Base-by-base conservation (phyloP, 2,113 vertebrate genomes). In the Cynocephalus volans region DNA sequence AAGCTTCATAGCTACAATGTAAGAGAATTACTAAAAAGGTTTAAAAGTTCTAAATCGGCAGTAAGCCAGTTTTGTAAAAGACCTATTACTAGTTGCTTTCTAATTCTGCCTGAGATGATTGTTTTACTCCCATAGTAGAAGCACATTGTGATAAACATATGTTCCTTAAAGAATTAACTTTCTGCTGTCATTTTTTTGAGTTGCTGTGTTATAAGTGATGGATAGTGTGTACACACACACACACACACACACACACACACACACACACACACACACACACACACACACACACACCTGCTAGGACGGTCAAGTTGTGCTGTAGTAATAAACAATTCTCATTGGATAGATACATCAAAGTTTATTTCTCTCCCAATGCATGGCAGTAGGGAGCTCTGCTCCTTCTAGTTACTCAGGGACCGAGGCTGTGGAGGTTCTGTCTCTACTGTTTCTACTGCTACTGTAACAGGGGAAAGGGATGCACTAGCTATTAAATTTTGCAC, bases 41-140 rank as follows among this genome's bases (percentile, higher is more conserved):
- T 94, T 95, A 82, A 72, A 79, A 91, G 58, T 85, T 87, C 80
- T 92, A 84, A 93, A 62, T 8, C 80, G 89, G 56, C 79, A 92
- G 45, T 41, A 91, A 95, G 77, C 50, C 36, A 69, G 50, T 88
- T 24, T 50, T 64, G 31, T 23, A 67, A 82, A 83, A 80, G 65
- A 75, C 33, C 45, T 60, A 75, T 76, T 50, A 24, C 8, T 69
- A 54, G 79, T 93, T 21, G 33, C 80, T n/a, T 82, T 95, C 26
- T 73, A 60, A 72, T 69, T 94, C 52, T 94, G 54, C 4, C 31
- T 79, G 60, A 91, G 83, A 69, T 82, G 11, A 21, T 94, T 73
- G 36, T 88, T 95, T 94, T 77, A 31, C 6, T 72, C 45, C 65
- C 15, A 11, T 54, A 84, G 54, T 14, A 26, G 24, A 58, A 77